Base-by-base conservation (phyloP, 2,888 invertebrate genomes). In the Pemphredon lugubris region DNA sequence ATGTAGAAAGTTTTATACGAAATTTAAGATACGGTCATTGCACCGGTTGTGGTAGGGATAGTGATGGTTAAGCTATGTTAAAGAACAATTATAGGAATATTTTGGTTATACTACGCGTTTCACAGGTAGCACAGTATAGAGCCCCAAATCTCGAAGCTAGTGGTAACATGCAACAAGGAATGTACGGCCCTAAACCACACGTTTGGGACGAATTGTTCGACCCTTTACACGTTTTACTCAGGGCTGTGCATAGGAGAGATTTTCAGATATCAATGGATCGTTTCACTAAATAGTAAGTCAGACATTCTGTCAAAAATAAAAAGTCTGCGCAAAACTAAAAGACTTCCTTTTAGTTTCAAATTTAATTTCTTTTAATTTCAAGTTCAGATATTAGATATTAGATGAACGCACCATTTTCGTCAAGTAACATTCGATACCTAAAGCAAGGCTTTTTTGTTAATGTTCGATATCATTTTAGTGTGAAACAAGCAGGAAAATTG, bases 151-250 rank as follows among this genome's bases (percentile, higher is more conserved):
- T 98, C 71, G 98, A 98, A 85, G 92, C 93, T 0, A 93, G 92
- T 80, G 94, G 94, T 30, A 93, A 93, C 64, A 92, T 93, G 92
- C 92, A 93, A 90, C 94, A 98, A 91, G 95, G 98, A 67, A 92
- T 97, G 92, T 95, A 98, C 91, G 94, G 95, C 86, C 94, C 98
- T 82, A 95, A 95, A 88, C 92, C 95, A 6, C 91, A 92, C 13
- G 95, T 97, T n/a, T 98, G 98, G 98, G 95, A 97, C 88, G 93
- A 94, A 75, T 93, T 97, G 85, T 98, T 97, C 90, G 98, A 98
- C 91, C 98, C 98, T 0, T 92, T 99, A 63, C 97, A 98, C 90
- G 97, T 98, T 21, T 90, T 97, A 61, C 91, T 98, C 0, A 92
- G 98, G 77, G 97, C 97, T 20, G 96, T 98, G 4, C 97, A 98